These are phyloP conservation scores for Aspidiotus rigidus DNA, from an alignment of 2,888 invertebrate species.

Conservation along the genomic window DNA sequence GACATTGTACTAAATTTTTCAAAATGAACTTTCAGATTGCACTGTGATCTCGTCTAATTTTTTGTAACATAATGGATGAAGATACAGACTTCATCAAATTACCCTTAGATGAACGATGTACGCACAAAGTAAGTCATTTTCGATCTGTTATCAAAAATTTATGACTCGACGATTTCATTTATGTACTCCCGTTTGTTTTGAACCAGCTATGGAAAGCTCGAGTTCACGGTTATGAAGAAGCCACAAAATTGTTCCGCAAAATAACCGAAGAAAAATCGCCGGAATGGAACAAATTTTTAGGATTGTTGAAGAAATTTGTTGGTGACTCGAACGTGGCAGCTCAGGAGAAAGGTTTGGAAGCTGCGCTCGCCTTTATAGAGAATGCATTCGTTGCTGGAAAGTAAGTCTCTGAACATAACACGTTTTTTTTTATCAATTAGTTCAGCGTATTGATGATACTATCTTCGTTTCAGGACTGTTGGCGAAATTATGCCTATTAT, in stretches of 20 bases:
- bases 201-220: constrained; percentile 84
- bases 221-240: constrained; percentile 87
- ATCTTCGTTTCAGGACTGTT: constrained; percentile 52
- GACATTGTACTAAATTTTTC: neutral
- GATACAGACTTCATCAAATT: constrained; percentile 80
- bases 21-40: neutral
- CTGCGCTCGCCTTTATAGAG: constrained; percentile 80
- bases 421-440: constrained; percentile 1
- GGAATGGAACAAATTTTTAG: constrained; percentile 85
- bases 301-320: constrained; percentile 88
- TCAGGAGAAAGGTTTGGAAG: constrained; percentile 91
- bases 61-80: constrained; percentile 49
- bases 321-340: constrained; percentile 88
- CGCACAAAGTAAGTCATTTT: constrained; percentile 60
- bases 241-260: constrained; percentile 74
- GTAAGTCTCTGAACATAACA: constrained; percentile 18
- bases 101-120: constrained; percentile 79
- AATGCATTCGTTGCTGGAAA: constrained; percentile 72
- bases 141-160: no score
- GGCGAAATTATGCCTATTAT: constrained; percentile 82
- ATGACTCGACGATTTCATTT: neutral
- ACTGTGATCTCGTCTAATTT: constrained; percentile 13
- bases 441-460: neutral
- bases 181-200: constrained; percentile 27
- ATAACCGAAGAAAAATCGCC: constrained; percentile 87